phyloP scores from a whole-genome alignment of 2,888 invertebrate genomes.

The Aspidiotus destructor region DNA sequence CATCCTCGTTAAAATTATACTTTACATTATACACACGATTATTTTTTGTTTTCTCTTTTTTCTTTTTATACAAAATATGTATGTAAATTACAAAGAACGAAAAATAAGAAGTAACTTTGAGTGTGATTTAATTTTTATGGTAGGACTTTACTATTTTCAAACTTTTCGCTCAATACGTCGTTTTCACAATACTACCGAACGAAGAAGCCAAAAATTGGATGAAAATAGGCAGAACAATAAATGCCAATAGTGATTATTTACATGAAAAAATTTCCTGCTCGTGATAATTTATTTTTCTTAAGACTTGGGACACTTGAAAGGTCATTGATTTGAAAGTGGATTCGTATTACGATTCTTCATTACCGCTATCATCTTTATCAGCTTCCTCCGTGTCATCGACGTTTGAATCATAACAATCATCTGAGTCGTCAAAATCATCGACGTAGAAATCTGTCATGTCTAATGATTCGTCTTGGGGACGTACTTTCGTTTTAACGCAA shows the following conservation, averaged over 20 bases:
- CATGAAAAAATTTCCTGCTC: too few species aligned
- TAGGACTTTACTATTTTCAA: too few species aligned
- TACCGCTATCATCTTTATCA: constrained; percentile 81
- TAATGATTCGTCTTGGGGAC: constrained; percentile 68
- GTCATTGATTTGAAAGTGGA: not conserved
- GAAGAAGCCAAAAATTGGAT: too few species aligned
- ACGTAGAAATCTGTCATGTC: constrained; percentile 96
- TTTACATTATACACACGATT: constrained; percentile 15
- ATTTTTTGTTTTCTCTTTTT: constrained; percentile 8
- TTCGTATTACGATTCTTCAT: constrained; percentile 75
- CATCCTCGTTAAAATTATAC: constrained; percentile 12
- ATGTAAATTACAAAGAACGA: too few species aligned
- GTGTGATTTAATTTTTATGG: too few species aligned
- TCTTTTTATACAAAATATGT: not conserved
- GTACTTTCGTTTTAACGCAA: constrained; percentile 86
- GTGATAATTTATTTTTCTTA: too few species aligned
- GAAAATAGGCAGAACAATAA: too few species aligned
- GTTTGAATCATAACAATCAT: constrained; percentile 58
- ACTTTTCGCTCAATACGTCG: too few species aligned
- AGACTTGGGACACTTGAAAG: too few species aligned
- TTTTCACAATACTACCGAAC: too few species aligned
- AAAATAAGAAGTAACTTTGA: too few species aligned
- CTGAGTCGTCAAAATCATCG: constrained; percentile 73
- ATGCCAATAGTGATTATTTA: too few species aligned
- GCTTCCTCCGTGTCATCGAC: constrained; percentile 60